Conservation (phyloP, 2,888 invertebrate species). For the Eudasyphora cyanicolor region DNA sequence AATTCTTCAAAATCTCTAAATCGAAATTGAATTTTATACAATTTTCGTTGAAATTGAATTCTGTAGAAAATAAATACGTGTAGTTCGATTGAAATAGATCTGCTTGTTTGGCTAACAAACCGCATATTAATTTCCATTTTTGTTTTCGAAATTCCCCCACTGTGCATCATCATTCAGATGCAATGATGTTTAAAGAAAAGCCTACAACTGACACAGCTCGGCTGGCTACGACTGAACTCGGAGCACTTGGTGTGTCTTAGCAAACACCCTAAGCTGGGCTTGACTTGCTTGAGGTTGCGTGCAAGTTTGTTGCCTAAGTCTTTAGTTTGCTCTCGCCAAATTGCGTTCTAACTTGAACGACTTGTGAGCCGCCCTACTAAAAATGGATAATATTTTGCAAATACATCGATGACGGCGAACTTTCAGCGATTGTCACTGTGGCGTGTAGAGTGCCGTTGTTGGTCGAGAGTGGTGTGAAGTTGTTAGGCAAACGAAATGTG, state of each 20-base stretch:
- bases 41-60: too few species aligned
- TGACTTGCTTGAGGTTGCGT: constrained; percentile 31
- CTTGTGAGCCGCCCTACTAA: constrained; percentile 19
- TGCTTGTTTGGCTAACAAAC: too few species aligned
- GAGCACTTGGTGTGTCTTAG: constrained; percentile 4
- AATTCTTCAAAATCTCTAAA: too few species aligned
- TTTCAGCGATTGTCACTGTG: constrained; percentile 38
- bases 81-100: too few species aligned
- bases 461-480: constrained; percentile 17
- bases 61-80: too few species aligned
- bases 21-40: too few species aligned
- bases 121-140: too few species aligned
- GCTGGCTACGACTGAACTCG: too few species aligned
- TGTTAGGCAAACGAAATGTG: constrained; percentile 56
- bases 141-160: too few species aligned
- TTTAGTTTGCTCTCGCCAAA: constrained; percentile 44
- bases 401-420: not conserved
- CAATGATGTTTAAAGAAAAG: not conserved
- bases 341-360: not conserved
- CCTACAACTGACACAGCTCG: not conserved
- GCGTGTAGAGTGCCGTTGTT: constrained; percentile 36
- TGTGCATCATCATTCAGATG: too few species aligned
- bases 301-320: constrained; percentile 60
- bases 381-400: too few species aligned
- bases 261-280: not conserved